A percentile compares a stretch with the other conserved stretches of the same genome.
Conservation (phyloP, 2,113 vertebrate species). For the Caloenas nicobarica region DNA sequence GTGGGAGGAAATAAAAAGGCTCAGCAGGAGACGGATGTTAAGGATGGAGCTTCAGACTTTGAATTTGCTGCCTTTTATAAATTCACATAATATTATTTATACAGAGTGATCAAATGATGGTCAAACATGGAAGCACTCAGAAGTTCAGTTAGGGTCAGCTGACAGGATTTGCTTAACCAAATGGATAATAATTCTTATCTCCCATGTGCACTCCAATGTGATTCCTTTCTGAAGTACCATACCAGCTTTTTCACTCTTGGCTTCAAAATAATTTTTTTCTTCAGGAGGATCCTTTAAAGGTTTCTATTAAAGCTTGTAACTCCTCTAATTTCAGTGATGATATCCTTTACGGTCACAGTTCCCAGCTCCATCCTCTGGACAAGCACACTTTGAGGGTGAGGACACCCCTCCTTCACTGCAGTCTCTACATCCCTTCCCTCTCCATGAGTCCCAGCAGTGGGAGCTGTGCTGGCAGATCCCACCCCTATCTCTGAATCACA, state of each 20-base stretch:
- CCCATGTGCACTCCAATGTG: neutral
- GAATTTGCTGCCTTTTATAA: slow-evolving; percentile 24
- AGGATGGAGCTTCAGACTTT: neutral
- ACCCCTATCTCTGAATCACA: neutral
- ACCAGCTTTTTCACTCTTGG: neutral
- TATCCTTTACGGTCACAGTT: neutral
- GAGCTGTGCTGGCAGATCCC: neutral
- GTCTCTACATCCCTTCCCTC: neutral
- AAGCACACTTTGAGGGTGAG: neutral
- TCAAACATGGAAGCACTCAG: neutral
- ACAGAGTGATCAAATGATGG: slow-evolving; percentile 35
- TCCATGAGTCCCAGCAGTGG: accelerated
- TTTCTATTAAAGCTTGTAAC: neutral
- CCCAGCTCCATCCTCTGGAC: neutral
- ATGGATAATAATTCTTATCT: neutral
- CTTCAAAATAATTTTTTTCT: neutral
- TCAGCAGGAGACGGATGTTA: slow-evolving; percentile 9
- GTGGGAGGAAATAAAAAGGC: slow-evolving; percentile 44
- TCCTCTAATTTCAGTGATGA: neutral
- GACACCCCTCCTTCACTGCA: accelerated
- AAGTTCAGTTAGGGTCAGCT: neutral
- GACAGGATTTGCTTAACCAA: neutral
- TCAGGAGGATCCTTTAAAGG: neutral
- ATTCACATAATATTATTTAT: slow-evolving; percentile 46
- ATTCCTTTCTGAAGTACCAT: neutral